These are phyloP conservation scores for Cenopis cana DNA, from an alignment of 2,888 invertebrate species.

Conservation along the genomic window DNA sequence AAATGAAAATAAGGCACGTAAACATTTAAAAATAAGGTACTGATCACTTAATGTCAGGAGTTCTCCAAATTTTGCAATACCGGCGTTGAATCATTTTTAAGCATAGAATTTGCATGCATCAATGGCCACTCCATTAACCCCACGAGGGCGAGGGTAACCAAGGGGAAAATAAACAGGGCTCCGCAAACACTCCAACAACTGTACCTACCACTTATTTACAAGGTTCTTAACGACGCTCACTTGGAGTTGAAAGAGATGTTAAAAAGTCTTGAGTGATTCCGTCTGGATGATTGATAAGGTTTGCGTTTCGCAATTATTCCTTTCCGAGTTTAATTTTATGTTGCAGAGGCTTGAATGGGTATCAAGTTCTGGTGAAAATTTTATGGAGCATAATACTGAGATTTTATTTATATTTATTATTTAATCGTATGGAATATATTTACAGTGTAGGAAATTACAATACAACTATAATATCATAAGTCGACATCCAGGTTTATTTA, in stretches of 20 bases:
- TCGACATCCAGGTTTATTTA: no score
- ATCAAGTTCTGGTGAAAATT: not conserved
- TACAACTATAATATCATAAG: no score
- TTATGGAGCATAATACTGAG: not conserved
- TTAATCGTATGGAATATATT: no score
- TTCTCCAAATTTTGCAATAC: constrained; percentile 2
- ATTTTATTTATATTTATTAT: no score
- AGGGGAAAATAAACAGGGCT: constrained; percentile 38
- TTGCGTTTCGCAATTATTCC: not conserved
- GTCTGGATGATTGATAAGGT: constrained; percentile 14
- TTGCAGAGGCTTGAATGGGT: not conserved
- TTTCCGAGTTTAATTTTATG: not conserved
- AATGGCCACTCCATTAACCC: constrained; percentile 32
- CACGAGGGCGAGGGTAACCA: constrained; percentile 22
- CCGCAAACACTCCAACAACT: constrained; percentile 30
- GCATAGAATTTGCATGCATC: constrained; percentile 16
- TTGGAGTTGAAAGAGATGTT: constrained; percentile 30
- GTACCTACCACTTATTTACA: constrained; percentile 35
- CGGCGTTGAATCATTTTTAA: constrained; percentile 3
- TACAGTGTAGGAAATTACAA: no score
- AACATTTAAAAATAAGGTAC: not conserved
- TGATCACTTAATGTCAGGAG: not conserved
- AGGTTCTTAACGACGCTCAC: constrained; percentile 35
- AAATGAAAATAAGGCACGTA: no score
- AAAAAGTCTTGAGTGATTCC: constrained; percentile 22